These are phyloP conservation scores for Harpegnathos saltator DNA, from an alignment of 1,140 invertebrate genomes.

Conservation along the genomic window DNA sequence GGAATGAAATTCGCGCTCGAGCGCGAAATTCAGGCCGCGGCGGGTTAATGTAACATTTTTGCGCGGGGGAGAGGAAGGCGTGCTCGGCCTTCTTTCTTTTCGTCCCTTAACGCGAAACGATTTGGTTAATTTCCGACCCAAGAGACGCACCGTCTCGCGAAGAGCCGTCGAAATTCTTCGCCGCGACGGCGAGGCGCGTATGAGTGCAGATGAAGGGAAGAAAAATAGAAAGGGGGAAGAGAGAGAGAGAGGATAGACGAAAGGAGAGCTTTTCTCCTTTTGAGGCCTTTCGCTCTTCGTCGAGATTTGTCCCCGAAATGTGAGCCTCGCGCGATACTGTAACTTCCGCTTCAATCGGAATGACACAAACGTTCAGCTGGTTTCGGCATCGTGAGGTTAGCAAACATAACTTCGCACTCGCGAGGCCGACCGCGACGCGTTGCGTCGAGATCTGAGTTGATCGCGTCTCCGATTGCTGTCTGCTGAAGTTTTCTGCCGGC, in stretches of 20 bases:
- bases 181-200: too few relatives aligned
- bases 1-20: slow-evolving; percentile 24
- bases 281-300: neutral
- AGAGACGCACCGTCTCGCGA: too few relatives aligned
- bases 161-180: too few relatives aligned
- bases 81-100: too few relatives aligned
- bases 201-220: too few relatives aligned
- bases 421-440: slow-evolving; percentile 1
- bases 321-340: neutral
- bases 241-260: neutral
- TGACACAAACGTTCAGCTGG: slow-evolving; percentile 38
- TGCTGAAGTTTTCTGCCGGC: neutral
- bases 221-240: too few relatives aligned
- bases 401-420: too few relatives aligned
- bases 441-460: slow-evolving; percentile 16
- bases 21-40: slow-evolving; percentile 12
- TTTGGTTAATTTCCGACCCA: too few relatives aligned
- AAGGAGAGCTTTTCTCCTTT: too few relatives aligned
- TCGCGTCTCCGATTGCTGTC: slow-evolving; percentile 1
- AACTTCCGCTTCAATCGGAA: slow-evolving; percentile 40
- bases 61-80: too few relatives aligned
- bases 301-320: neutral
- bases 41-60: neutral
- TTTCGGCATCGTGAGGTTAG: slow-evolving; percentile 17
- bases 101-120: too few relatives aligned